Base-by-base conservation (phyloP, 1,140 invertebrate genomes). In the Zaprionus kolodkinae region DNA sequence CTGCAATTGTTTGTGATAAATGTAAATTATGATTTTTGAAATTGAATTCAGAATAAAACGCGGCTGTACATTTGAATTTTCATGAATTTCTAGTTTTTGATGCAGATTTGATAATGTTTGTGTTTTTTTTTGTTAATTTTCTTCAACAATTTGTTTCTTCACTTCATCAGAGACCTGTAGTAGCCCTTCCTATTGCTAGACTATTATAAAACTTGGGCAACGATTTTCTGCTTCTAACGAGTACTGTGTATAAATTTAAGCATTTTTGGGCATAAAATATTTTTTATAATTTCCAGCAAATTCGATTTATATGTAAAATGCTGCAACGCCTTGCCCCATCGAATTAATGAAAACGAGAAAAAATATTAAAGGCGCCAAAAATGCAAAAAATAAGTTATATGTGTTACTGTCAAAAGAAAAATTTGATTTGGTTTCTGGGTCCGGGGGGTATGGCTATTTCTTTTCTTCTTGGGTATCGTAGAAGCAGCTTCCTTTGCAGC, bases 391-490 rank as follows among this genome's bases (percentile, higher is more conserved):
- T 78, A n/a, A n/a, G n/a, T n/a, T n/a, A n/a, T n/a, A n/a, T n/a
- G n/a, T n/a, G n/a, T n/a, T n/a, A n/a, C n/a, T 74, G 63, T 56
- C 62, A 82, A 78, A 64, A 9, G 3, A 6, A 33, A 33, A 33
- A 43, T 30, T 17, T 25, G 6, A 10, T 15, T 56, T 0, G 15
- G 54, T 25, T 43, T 66, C 61, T 10, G 68, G 64, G 67, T 74
- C 71, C 40, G 6, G 77, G 85, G 85, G 69, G 68, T 75, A 5
- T 66, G 80, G 61, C 86, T 89, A 85, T 89, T 85, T 90, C 85
- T 90, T 85, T 89, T 89, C 85, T 89, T 89, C 86, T 89, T 90
- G 78, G 85, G 85, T 79, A 89, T 89, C 85, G 85, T 90, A 89
- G 85, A 89, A 89, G 85, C 85, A 88, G 85, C 85, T 88, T 89